These are phyloP conservation scores for Microtus montanus DNA, from an alignment of 2,113 vertebrate genomes.

Conservation along the genomic window DNA sequence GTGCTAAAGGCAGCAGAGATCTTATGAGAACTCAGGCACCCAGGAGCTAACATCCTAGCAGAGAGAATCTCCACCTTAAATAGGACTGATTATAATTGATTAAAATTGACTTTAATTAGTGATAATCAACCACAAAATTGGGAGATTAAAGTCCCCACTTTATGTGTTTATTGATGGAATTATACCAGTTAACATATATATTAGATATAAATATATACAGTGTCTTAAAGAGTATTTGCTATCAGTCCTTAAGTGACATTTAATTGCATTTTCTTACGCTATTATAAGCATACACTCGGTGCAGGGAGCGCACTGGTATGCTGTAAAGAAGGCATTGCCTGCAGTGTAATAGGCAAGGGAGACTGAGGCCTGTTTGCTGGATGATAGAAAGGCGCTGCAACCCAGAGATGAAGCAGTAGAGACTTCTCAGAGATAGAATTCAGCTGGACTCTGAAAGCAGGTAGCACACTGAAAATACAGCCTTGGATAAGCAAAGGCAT, in stretches of 20 bases:
- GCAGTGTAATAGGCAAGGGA: neutral
- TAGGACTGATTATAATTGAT: neutral
- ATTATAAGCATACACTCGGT: neutral
- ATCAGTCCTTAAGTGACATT: neutral
- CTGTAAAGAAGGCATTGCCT: neutral
- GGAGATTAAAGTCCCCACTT: neutral
- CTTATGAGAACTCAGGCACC: neutral
- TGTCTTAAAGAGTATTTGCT: neutral
- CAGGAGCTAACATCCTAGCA: neutral
- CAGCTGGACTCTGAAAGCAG: neutral
- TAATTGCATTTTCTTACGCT: neutral
- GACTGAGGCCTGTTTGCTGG: neutral
- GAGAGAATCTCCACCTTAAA: neutral
- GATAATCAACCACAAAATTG: conserved; percentile 37
- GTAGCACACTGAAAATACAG: neutral
- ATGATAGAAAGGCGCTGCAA: neutral
- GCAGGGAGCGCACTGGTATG: neutral
- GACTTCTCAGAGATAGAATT: neutral
- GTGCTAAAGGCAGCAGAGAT: neutral
- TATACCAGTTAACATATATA: neutral
- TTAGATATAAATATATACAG: neutral
- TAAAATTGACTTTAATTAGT: conserved; percentile 23
- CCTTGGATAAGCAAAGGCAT: neutral
- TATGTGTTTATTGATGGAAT: neutral
- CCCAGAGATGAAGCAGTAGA: neutral